Evolutionary conservation across 2,113 vertebrate species (phyloP), one percentile per base, ranked within the genome.

Genomic region (Periophthalmus modestus): DNA sequence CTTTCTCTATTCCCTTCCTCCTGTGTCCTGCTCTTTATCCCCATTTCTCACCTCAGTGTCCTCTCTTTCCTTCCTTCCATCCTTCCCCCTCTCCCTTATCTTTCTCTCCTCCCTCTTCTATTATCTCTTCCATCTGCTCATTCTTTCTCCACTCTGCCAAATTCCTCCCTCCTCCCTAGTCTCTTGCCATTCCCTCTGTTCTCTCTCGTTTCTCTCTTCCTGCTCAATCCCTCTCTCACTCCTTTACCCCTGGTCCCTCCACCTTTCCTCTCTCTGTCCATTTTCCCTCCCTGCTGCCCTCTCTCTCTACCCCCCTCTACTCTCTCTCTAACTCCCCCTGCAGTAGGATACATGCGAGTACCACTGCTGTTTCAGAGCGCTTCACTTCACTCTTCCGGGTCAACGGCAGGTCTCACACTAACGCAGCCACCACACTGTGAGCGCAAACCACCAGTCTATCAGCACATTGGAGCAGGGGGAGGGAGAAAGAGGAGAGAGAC

Each of bases 351-450:
- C 10, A 52, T 48, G 39, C 73, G 11, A 62, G 34, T 21, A 4
- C 62, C 34, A 10, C 16, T 13, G 50, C 48, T 39, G 66, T 73
- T 71, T 67, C 78, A 73, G n/a, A 78, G 70, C 83, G 71, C 78
- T 81, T 82, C 76, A 78, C 74, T 80, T 84, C 85, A 82, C 71
- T 80, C 75, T 83, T 87, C 73, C 68, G 81, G 86, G 67, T 85
- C 83, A 87, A 19, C 69, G 76, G 74, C 65, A 80, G 79, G 83
- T 85, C 77, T 78, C 59, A 73, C 75, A 68, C 81, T 74, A 71
- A 78, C 68, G 69, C 24, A 57, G 63, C 71, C 68, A 72, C 78
- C 72, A 80, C 67, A 74, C 69, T 68, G 54, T 72, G 72, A 71
- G 75, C 66, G 69, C 69, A 66, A 66, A 54, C 65, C 52, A 43